Base-by-base conservation (phyloP, 2,888 invertebrate species). In the Rutpela maculata region DNA sequence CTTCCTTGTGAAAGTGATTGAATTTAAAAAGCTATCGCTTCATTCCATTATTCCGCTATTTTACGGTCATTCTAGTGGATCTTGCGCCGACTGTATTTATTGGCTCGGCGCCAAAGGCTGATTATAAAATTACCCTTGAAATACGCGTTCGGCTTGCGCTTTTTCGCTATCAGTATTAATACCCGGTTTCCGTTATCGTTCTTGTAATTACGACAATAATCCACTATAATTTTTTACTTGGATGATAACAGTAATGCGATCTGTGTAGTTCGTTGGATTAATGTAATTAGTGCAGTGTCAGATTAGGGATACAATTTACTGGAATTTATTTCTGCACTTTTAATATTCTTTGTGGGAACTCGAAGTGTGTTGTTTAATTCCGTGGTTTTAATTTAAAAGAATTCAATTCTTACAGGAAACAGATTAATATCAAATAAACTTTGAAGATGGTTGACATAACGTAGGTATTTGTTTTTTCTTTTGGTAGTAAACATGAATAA, bases 21-120 rank as follows among this genome's bases (percentile, higher is more conserved):
- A 22, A 56, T 56, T 17, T 22, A 55, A 55, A 56, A 55, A 17
- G 26, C 56, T 56, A 50, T 50, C 56, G 22, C 50, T 55, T 67
- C 26, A 67, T 31, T 67, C 67, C 67, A 56, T 67, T 67, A 67
- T 67, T 67, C 67, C 67, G n/a, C 67, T 55, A 55, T 67, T 67
- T 67, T 50, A 67, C 55, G 67, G 67, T 26, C 56, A 56, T 67
- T 67, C 17, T 55, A 56, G 56, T 38, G 50, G 18, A 56, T 56
- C 31, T 55, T 17, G 67, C 18, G 15, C 56, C 66, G 17, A 31
- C 60, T 19, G 70, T 31, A 69, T 69, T 56, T 56, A 60, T 60
- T 70, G 70, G 70, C 70, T 19, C 10, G 10, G 60, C 22, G 59
- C 70, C 70, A 70, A 43, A 60, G 19, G 60, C 60, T 22, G 60